Conservation (phyloP, 2,888 invertebrate genomes). For the Drosophila suboccidentalis region DNA sequence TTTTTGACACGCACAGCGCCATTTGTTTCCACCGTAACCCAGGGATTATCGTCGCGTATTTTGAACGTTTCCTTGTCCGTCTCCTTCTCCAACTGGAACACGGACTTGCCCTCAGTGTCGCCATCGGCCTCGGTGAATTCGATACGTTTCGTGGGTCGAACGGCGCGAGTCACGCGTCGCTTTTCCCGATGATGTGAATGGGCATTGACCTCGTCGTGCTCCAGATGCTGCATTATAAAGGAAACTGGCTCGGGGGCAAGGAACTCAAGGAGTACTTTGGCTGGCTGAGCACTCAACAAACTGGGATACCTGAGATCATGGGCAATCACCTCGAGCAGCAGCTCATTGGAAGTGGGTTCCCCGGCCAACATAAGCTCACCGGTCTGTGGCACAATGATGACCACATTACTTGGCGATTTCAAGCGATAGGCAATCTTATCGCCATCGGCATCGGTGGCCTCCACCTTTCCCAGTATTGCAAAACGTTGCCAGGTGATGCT, state of each 20-base stretch:
- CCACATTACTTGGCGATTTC: slow-evolving; percentile 91
- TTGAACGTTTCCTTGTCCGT: slow-evolving; percentile 96
- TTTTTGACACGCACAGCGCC: slow-evolving; percentile 97
- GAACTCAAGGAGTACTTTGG: slow-evolving; percentile 92
- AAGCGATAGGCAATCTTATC: slow-evolving; percentile 95
- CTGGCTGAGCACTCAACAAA: slow-evolving; percentile 89
- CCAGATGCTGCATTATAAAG: slow-evolving; percentile 87
- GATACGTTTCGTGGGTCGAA: slow-evolving; percentile 97
- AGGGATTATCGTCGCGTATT: slow-evolving; percentile 96
- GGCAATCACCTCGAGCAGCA: slow-evolving; percentile 91
- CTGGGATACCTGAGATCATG: slow-evolving; percentile 93
- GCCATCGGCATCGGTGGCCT: slow-evolving; percentile 96
- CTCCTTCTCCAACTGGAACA: slow-evolving; percentile 96
- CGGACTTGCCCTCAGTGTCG: slow-evolving; percentile 93
- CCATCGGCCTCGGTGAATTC: slow-evolving; percentile 97
- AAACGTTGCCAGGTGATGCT: slow-evolving; percentile 91
- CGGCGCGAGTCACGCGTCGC: slow-evolving; percentile 94
- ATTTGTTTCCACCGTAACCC: slow-evolving; percentile 96
- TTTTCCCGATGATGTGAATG: slow-evolving; percentile 89
- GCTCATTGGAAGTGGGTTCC: slow-evolving; percentile 89
- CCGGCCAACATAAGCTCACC: slow-evolving; percentile 94
- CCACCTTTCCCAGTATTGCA: slow-evolving; percentile 93
- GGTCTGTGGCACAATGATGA: slow-evolving; percentile 96
- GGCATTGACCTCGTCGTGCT: slow-evolving; percentile 85
- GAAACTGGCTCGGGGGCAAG: slow-evolving; percentile 87